Percentiles rank a stretch among this genome's conserved stretches.
These are phyloP conservation scores for Drosophila willistoni DNA, from an alignment of 1,140 invertebrate genomes.

Conservation along the genomic window DNA sequence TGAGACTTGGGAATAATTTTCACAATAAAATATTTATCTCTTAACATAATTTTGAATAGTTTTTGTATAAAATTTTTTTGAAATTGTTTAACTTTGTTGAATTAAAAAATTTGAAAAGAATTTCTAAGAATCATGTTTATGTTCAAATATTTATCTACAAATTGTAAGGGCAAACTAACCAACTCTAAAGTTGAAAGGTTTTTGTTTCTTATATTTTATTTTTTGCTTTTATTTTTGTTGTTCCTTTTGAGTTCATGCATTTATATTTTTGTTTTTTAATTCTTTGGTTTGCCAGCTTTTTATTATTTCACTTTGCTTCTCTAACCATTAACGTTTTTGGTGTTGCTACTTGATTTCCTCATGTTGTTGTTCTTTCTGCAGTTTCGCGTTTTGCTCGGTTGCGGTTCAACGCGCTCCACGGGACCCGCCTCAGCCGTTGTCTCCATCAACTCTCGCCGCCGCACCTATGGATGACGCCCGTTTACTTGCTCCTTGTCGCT, in stretches of 20 bases:
- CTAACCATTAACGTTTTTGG: conserved; percentile 46
- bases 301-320: conserved; percentile 42
- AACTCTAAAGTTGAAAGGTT: not conserved
- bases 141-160: conserved; percentile 17
- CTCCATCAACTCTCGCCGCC: not conserved
- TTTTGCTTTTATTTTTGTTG: not conserved
- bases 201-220: not conserved
- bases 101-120: conserved; percentile 3
- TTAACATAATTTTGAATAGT: no score
- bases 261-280: conserved; percentile 18
- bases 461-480: not conserved
- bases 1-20: no score
- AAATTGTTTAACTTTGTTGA: not conserved
- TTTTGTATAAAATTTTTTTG: not conserved
- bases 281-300: conserved; percentile 42
- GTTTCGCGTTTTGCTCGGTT: conserved; percentile 67
- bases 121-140: not conserved
- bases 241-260: not conserved
- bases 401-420: conserved; percentile 66
- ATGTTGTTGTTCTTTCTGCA: conserved; percentile 62
- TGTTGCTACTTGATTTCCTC: conserved; percentile 61
- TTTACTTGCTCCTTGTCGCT: conserved; percentile 17
- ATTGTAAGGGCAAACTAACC: conserved; percentile 18
- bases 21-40: no score
- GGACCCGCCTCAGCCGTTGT: not conserved